Evolutionary conservation across 2,113 vertebrate genomes (phyloP).

Genomic region (Bujurquina vittata): DNA sequence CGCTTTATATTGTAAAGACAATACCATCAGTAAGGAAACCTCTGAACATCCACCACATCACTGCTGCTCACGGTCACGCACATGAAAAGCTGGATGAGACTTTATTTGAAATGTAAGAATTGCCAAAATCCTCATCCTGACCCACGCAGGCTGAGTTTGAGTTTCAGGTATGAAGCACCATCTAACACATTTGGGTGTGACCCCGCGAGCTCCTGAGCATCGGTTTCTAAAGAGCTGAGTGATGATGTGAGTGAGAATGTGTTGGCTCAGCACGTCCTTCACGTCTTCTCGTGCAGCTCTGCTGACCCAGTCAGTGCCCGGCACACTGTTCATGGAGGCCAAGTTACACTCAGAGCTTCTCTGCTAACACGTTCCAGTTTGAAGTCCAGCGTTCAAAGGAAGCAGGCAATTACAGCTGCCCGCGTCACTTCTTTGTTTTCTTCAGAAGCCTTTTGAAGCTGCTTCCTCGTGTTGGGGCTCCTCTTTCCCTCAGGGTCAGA

Average conservation of each 20-base stretch:
- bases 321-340: background rate
- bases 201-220: background rate
- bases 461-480: slow-evolving; percentile 56
- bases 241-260: background rate
- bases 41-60: background rate
- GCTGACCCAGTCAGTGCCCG: background rate
- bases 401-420: slow-evolving; percentile 61
- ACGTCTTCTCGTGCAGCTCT: background rate
- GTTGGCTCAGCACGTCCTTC: background rate
- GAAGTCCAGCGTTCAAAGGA: slow-evolving; percentile 66
- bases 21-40: background rate
- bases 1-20: no score
- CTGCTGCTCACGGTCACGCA: no score
- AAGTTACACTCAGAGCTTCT: slow-evolving; percentile 44
- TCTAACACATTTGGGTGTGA: background rate
- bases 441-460: slow-evolving; percentile 74
- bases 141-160: background rate
- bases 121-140: background rate
- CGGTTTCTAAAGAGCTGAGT: background rate
- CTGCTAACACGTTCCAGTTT: slow-evolving; percentile 59
- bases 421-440: slow-evolving; percentile 61
- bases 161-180: background rate
- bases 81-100: background rate
- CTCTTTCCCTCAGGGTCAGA: slow-evolving; percentile 32
- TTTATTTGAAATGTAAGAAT: background rate